Evolutionary conservation across 2,888 invertebrate genomes (phyloP).

Genomic region (Beris morrisii): DNA sequence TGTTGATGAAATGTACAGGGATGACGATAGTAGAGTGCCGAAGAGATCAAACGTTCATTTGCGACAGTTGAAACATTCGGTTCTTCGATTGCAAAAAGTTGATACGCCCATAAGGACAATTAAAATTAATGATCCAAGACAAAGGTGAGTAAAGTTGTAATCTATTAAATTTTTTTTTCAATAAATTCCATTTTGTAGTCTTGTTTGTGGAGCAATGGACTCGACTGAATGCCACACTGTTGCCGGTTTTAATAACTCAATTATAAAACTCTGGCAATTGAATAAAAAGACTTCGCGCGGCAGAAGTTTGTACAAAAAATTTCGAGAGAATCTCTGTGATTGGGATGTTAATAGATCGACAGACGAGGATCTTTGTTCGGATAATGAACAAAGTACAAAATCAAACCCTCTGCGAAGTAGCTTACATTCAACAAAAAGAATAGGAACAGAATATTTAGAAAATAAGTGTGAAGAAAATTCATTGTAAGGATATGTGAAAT

Average conservation of each 20-base stretch:
- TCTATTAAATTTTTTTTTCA: not conserved
- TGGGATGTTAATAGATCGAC: conserved; percentile 46
- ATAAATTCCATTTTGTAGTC: conserved; percentile 32
- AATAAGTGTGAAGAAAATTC: conserved; percentile 46
- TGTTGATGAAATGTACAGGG: not conserved
- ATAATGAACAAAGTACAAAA: conserved; percentile 9
- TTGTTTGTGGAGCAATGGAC: conserved; percentile 47
- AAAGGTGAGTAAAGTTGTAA: conserved; percentile 31
- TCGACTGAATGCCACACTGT: conserved; percentile 52
- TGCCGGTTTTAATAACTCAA: conserved; percentile 53
- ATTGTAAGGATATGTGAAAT: conserved; percentile 46
- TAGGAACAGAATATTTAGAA: conserved; percentile 41
- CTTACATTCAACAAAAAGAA: conserved; percentile 35
- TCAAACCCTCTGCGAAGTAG: conserved; percentile 8
- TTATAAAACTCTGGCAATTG: conserved; percentile 53
- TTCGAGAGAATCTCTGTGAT: conserved; percentile 42
- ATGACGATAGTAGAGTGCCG: conserved; percentile 4
- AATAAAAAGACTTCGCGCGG: conserved; percentile 50
- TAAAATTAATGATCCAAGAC: conserved; percentile 41
- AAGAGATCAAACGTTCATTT: conserved; percentile 23
- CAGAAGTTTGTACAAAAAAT: conserved; percentile 47
- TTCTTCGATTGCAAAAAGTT: conserved; percentile 31
- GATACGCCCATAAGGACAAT: conserved; percentile 38
- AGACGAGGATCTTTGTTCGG: conserved; percentile 21
- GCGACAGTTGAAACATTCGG: conserved; percentile 29